These are phyloP conservation scores for Hartigia nigra DNA, from an alignment of 2,888 invertebrate species.

Conservation along the genomic window DNA sequence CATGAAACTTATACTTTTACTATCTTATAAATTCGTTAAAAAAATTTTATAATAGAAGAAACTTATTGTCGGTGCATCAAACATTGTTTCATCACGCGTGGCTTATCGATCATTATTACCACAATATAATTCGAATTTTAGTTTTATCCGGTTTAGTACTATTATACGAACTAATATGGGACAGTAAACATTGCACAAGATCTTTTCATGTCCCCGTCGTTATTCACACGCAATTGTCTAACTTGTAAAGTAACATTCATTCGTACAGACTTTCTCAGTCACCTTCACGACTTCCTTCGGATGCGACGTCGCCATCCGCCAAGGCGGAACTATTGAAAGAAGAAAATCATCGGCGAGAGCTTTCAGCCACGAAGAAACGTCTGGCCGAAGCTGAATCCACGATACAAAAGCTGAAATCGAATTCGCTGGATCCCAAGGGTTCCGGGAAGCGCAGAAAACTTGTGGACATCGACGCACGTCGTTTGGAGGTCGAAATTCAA, in stretches of 20 bases:
- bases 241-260: not conserved
- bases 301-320: conserved; percentile 21
- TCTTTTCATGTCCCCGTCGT: not conserved
- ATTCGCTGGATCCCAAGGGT: conserved; percentile 28
- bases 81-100: not conserved
- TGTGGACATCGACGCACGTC: conserved; percentile 66
- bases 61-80: not conserved
- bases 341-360: conserved; percentile 49
- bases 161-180: not conserved
- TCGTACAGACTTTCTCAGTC: conserved; percentile 31
- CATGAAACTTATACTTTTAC: not conserved
- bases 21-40: not conserved
- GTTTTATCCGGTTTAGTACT: not conserved
- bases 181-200: not conserved
- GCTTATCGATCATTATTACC: not conserved
- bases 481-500: conserved; percentile 70
- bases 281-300: conserved; percentile 29
- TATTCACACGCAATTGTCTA: not conserved
- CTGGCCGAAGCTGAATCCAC: conserved; percentile 50
- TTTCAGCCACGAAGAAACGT: conserved; percentile 46
- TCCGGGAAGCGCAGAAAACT: conserved; percentile 30
- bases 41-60: not conserved
- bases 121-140: not conserved
- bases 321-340: conserved; percentile 45
- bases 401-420: conserved; percentile 41